Evolutionary conservation across 2,888 invertebrate genomes (phyloP).

Genomic region (Cataglyphis livida): DNA sequence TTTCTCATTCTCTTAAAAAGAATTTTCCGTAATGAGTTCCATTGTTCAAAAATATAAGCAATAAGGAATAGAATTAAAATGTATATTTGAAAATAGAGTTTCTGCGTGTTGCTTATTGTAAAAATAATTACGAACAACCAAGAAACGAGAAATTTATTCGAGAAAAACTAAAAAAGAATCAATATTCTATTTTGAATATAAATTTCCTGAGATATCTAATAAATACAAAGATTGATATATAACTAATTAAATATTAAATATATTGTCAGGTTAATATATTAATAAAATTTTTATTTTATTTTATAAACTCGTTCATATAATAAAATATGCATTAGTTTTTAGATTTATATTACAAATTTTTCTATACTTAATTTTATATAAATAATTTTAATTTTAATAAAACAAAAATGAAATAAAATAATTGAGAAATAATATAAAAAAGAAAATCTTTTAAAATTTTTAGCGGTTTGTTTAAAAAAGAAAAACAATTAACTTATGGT

Average conservation of each 20-base stretch:
- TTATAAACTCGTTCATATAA: neutral
- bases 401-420: neutral
- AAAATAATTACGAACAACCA: slow-evolving; percentile 9
- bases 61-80: slow-evolving; percentile 11
- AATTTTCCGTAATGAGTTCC: slow-evolving; percentile 34
- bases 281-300: neutral
- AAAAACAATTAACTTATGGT: neutral
- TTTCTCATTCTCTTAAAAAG: slow-evolving; percentile 14
- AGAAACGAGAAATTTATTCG: neutral
- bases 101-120: neutral
- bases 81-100: slow-evolving; percentile 6
- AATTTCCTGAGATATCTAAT: neutral
- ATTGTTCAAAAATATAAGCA: slow-evolving; percentile 28
- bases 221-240: neutral
- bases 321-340: neutral
- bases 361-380: neutral
- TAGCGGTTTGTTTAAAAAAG: neutral
- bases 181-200: neutral
- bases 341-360: neutral
- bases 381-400: neutral
- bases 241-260: neutral
- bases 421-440: neutral
- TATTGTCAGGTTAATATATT: neutral
- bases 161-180: neutral
- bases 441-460: neutral